Evolutionary conservation across 2,797 vertebrate genomes (phyloP).

Genomic region (Podargus strigoides): DNA sequence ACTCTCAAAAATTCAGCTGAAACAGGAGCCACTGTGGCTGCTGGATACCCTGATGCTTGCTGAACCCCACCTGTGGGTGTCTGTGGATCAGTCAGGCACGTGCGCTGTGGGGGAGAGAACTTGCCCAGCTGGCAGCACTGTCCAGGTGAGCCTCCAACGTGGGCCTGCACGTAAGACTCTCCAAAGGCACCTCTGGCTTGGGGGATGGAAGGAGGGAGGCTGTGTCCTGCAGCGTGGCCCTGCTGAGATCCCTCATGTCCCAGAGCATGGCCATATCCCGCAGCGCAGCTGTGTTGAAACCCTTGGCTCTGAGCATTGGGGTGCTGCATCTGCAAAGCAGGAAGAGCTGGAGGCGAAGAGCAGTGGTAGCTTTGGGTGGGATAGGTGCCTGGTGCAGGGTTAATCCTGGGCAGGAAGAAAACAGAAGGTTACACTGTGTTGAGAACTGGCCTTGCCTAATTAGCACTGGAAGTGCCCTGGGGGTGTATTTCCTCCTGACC

Average conservation of each 20-base stretch:
- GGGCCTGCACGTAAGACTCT: background rate
- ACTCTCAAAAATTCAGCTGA: background rate
- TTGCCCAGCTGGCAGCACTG: background rate
- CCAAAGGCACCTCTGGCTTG: background rate
- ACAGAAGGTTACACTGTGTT: background rate
- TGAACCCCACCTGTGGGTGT: background rate
- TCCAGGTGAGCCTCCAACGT: background rate
- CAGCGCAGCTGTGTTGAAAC: background rate
- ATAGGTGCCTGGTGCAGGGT: conserved; percentile 67
- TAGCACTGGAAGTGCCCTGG: background rate
- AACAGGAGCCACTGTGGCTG: background rate
- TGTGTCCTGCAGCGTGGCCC: background rate
- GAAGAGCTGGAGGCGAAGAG: background rate
- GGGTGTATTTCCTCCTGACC: background rate
- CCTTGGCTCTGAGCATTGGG: background rate
- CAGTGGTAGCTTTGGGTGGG: conserved; percentile 71
- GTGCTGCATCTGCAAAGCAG: conserved; percentile 38
- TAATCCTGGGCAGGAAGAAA: conserved; percentile 64
- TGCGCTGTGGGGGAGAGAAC: background rate
- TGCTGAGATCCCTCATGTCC: background rate
- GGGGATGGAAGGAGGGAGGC: background rate
- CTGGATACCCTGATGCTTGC: background rate
- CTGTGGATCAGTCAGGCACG: background rate
- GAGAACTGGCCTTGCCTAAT: background rate
- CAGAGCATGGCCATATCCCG: fast-evolving